Percentiles rank a stretch among this genome's conserved stretches.
These are phyloP conservation scores for Strix uralensis DNA, from an alignment of 2,113 vertebrate genomes.

Conservation along the genomic window DNA sequence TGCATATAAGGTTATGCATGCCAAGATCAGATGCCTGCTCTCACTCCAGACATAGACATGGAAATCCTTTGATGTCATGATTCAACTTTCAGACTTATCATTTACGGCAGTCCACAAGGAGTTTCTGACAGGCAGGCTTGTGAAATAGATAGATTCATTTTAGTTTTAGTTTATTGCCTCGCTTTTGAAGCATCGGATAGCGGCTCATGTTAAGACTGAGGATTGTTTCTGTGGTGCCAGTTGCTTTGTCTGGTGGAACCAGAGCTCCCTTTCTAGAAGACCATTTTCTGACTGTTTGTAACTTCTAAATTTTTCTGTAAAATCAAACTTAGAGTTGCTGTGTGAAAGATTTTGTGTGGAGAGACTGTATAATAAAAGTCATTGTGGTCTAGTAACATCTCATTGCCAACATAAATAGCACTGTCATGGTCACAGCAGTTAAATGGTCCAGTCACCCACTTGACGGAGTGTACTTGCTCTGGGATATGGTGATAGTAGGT, in stretches of 20 bases:
- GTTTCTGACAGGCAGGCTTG: background rate
- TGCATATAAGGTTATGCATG: too few relatives aligned
- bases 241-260: background rate
- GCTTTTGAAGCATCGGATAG: background rate
- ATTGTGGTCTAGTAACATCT: background rate
- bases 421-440: background rate
- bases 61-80: background rate
- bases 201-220: rapidly evolving
- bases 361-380: background rate
- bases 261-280: background rate
- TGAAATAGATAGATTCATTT: background rate
- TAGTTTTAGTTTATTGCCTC: background rate
- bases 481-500: background rate
- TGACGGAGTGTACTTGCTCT: background rate
- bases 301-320: background rate
- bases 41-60: rapidly evolving
- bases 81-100: background rate
- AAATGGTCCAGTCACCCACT: too few relatives aligned
- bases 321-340: background rate
- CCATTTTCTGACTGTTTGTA: background rate
- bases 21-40: background rate
- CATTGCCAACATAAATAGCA: background rate
- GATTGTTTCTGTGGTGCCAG: background rate
- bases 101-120: background rate
- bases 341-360: background rate